These are phyloP conservation scores for Drosophila phalerata DNA, from an alignment of 2,888 invertebrate genomes.

Conservation along the genomic window DNA sequence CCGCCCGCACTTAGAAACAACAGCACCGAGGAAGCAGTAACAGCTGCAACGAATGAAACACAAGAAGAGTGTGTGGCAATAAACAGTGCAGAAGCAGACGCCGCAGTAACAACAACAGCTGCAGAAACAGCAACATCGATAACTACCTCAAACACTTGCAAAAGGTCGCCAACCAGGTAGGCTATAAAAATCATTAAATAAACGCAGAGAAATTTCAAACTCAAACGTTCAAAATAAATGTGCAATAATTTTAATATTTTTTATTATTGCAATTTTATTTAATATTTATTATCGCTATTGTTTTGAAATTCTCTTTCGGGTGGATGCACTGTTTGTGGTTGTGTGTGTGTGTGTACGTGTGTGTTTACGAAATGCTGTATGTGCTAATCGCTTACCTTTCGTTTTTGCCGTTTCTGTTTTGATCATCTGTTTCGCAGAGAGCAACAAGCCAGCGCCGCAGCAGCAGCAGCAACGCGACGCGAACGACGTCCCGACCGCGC, in stretches of 20 bases:
- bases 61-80: slow-evolving; percentile 39
- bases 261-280: background rate
- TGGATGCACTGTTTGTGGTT: slow-evolving; percentile 19
- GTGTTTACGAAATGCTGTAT: slow-evolving; percentile 68
- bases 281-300: slow-evolving; percentile 9
- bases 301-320: slow-evolving; percentile 17
- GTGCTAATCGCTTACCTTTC: slow-evolving; percentile 46
- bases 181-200: slow-evolving; percentile 5
- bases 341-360: slow-evolving; percentile 1
- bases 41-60: slow-evolving; percentile 43
- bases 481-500: slow-evolving; percentile 91
- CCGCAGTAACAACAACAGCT: slow-evolving; percentile 26
- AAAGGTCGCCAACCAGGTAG: slow-evolving; percentile 61
- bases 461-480: slow-evolving; percentile 83
- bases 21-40: slow-evolving; percentile 48
- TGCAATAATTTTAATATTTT: slow-evolving; percentile 12
- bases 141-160: slow-evolving; percentile 51
- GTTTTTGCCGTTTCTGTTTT: slow-evolving; percentile 68
- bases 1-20: slow-evolving; percentile 86
- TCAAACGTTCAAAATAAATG: background rate
- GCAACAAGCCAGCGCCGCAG: slow-evolving; percentile 71
- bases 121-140: slow-evolving; percentile 37
- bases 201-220: background rate
- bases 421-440: slow-evolving; percentile 70
- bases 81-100: slow-evolving; percentile 22